A percentile compares a stretch with the other conserved stretches of the same genome.
Conservation (phyloP, 2,113 vertebrate genomes). For the Naja naja region DNA sequence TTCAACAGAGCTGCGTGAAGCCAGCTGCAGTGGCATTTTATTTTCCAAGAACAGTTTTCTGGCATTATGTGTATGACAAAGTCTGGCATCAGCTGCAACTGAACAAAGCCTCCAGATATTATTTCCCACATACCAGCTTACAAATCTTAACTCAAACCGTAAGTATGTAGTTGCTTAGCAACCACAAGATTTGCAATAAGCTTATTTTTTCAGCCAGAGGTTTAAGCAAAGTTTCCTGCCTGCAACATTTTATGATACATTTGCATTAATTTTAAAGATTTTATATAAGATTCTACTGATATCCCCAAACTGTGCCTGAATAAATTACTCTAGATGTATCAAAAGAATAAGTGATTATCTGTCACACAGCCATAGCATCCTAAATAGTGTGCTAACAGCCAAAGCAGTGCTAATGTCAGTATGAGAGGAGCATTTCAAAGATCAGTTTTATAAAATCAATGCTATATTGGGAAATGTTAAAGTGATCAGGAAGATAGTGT, state of each 20-base stretch:
- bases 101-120: neutral
- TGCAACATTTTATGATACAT: neutral
- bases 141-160: neutral
- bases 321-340: neutral
- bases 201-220: neutral
- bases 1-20: neutral
- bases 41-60: neutral
- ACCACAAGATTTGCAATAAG: neutral
- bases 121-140: neutral
- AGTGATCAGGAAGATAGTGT: neutral
- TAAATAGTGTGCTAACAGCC: neutral
- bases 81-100: neutral
- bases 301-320: neutral
- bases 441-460: neutral
- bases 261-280: neutral
- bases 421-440: neutral
- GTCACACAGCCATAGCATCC: neutral
- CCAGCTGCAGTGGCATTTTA: neutral
- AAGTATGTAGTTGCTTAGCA: constrained; percentile 9
- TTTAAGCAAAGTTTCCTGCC: neutral
- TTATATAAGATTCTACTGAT: neutral
- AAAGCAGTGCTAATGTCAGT: neutral
- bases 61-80: neutral
- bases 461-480: neutral
- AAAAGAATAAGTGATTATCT: neutral